Conservation (phyloP, 92 coral and sea anemone species). For the Porites evermanni region DNA sequence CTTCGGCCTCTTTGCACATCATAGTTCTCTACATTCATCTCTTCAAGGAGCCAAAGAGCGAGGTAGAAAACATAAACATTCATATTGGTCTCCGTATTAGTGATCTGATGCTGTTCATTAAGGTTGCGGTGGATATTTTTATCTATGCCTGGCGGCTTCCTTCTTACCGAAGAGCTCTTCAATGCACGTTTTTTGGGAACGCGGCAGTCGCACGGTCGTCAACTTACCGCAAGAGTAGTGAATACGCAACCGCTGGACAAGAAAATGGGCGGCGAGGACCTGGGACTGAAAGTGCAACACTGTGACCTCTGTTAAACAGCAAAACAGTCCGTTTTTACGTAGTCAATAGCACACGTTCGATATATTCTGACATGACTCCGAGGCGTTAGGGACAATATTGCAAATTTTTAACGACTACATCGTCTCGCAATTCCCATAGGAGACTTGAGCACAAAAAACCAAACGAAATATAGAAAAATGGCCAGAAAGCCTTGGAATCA, state of each 20-base stretch:
- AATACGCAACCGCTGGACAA: neutral
- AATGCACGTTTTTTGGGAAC: constrained; percentile 37
- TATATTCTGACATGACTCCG: too few species aligned
- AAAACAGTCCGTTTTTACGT: too few species aligned
- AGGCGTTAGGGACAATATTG: too few species aligned
- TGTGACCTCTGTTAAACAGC: neutral
- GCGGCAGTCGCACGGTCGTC: neutral
- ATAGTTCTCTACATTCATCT: constrained; percentile 74
- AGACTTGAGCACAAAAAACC: too few species aligned
- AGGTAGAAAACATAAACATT: constrained; percentile 55
- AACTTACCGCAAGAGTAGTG: constrained; percentile 14
- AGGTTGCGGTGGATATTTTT: constrained; percentile 79
- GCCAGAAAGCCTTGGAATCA: too few species aligned
- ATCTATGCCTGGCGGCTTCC: constrained; percentile 92
- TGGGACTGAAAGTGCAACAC: constrained; percentile 23
- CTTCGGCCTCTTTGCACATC: constrained; percentile 79
- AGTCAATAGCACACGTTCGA: too few species aligned
- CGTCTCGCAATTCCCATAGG: too few species aligned
- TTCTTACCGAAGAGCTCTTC: constrained; percentile 76
- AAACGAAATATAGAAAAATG: too few species aligned
- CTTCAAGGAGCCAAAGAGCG: constrained; percentile 48
- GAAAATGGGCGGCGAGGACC: constrained; percentile 1
- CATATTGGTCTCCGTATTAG: constrained; percentile 74
- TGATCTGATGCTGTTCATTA: constrained; percentile 80
- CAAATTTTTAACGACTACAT: too few species aligned